A percentile compares a stretch with the other conserved stretches of the same genome.
These are phyloP conservation scores for Seriola aureovittata DNA, from an alignment of 2,113 vertebrate genomes.

Conservation along the genomic window DNA sequence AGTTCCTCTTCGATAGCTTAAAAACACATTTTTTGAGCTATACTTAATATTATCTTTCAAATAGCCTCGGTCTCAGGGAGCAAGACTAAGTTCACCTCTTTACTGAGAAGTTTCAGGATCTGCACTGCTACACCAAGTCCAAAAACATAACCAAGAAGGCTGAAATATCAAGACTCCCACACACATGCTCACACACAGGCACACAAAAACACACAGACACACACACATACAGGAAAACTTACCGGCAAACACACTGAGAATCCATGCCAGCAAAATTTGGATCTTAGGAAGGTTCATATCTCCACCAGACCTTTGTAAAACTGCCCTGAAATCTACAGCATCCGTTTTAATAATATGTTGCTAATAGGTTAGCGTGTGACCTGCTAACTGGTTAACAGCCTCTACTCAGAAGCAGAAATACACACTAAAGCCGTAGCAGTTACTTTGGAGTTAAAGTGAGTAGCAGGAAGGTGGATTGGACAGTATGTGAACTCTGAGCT, in stretches of 20 bases:
- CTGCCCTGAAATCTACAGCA: conserved; percentile 27
- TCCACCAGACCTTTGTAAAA: conserved; percentile 3
- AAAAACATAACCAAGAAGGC: neutral
- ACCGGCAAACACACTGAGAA: conserved; percentile 53
- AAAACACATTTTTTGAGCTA: neutral
- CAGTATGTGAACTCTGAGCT: conserved; percentile 58
- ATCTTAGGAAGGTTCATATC: conserved; percentile 58
- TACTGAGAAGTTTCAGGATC: neutral
- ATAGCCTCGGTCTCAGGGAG: no score
- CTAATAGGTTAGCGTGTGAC: conserved; percentile 1
- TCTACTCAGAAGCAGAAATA: conserved; percentile 5
- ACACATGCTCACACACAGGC: neutral
- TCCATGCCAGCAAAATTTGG: conserved; percentile 48
- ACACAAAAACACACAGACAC: conserved; percentile 1
- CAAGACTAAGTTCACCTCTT: no score
- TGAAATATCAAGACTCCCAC: neutral
- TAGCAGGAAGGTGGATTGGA: conserved; percentile 17
- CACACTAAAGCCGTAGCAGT: neutral
- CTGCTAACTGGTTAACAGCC: neutral
- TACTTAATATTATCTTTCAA: no score
- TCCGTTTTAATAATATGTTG: neutral
- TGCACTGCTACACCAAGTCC: neutral
- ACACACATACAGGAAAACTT: conserved; percentile 33
- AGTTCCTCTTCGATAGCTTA: no score
- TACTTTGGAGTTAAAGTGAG: conserved; percentile 16